Evolutionary conservation across 2,797 vertebrate species (phyloP), one percentile per base, ranked within the genome.

Genomic region (Clamator glandarius): DNA sequence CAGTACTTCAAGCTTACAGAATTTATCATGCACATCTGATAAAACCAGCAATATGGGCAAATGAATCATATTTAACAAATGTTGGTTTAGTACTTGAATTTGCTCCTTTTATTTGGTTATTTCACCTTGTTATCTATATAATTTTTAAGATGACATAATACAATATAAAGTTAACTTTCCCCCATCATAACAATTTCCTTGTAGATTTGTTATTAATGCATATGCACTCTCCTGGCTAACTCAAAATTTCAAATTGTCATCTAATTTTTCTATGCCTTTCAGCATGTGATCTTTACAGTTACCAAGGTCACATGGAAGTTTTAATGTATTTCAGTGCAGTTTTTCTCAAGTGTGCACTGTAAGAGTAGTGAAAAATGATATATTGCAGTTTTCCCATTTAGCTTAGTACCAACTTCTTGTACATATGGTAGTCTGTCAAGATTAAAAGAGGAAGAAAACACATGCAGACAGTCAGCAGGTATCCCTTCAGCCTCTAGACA

Each of bases 391-490:
- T 57, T 90, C 46, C 36, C 46, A 75, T 92, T 77, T 80, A 85
- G 68, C 51, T 91, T 91, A 68, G 77, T 61, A 61, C 19, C 64
- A 85, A 28, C 35, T 73, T 72, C 61, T 92, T 54, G 39, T 81
- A 66, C 2, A 35, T 73, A 59, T 41, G 19, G 73, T 39, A 87
- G 59, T 81, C 35, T 42, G 58, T 66, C 46, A 76, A 78, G 62
- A 92, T 57, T 78, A 81, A 86, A 89, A 94, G 61, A 8, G 51
- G 55, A 91, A 84, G 61, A 69, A 95, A 95, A 85, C 50, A 12
- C 12, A 76, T 29, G 15, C 51, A 85, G 64, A 20, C 21, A 75
- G 57, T 19, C 42, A 75, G 68, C 39, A 84, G 76, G 61, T 77
- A 82, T 51, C 42, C 31, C 24, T 72, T 92, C 73, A 85, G 69